phyloP scores from a whole-genome alignment of 2,113 vertebrate species.

The Colistium nudipinnis region DNA sequence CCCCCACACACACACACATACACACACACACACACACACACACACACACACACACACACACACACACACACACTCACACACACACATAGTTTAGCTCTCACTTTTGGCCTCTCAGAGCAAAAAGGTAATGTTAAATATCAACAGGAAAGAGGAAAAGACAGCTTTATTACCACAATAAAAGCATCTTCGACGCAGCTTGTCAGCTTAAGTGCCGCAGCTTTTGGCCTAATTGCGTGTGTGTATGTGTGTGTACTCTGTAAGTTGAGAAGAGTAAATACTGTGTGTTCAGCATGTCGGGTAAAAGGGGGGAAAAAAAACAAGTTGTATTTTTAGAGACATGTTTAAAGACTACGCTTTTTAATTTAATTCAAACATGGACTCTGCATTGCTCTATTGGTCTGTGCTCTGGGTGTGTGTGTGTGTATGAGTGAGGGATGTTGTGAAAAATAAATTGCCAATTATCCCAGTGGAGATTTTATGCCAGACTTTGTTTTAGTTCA shows the following conservation, averaged over 20 bases:
- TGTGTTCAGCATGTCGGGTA: not conserved
- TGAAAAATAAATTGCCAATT: slow-evolving; percentile 58
- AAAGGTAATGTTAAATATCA: slow-evolving; percentile 32
- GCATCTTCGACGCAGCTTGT: slow-evolving; percentile 33
- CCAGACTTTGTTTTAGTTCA: slow-evolving; percentile 67
- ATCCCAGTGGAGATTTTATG: slow-evolving; percentile 54
- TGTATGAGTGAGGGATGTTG: slow-evolving; percentile 21
- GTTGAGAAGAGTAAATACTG: slow-evolving; percentile 1
- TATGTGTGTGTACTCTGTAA: not conserved
- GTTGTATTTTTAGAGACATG: slow-evolving; percentile 29
- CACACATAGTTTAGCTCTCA: not conserved
- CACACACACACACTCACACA: no score
- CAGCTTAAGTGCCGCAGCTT: slow-evolving; percentile 33
- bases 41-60: no score
- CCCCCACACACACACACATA: no score
- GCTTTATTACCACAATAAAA: slow-evolving; percentile 56
- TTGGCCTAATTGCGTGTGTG: slow-evolving; percentile 2
- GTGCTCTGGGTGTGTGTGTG: slow-evolving; percentile 24
- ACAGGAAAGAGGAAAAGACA: slow-evolving; percentile 38
- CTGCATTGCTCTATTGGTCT: slow-evolving; percentile 10
- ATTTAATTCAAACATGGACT: slow-evolving; percentile 27
- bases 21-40: no score
- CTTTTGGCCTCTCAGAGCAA: slow-evolving; percentile 16
- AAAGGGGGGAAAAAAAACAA: slow-evolving; percentile 7
- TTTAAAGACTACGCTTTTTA: slow-evolving; percentile 34